phyloP scores from a whole-genome alignment of 2,888 invertebrate species.

The Lamellibrachia satsuma region DNA sequence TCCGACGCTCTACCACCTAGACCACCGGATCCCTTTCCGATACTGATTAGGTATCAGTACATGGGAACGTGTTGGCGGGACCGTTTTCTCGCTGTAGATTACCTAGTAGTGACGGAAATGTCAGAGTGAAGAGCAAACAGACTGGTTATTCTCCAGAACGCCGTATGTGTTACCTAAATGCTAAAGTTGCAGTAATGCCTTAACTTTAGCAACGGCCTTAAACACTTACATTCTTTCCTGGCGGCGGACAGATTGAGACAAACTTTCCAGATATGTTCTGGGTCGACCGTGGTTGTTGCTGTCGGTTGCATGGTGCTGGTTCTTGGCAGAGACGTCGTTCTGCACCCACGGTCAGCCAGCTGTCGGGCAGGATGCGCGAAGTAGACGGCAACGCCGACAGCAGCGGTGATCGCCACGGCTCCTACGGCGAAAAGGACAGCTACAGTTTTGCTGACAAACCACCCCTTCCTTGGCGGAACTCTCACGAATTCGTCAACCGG shows the following conservation, averaged over 20 bases:
- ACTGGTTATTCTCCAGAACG: background rate
- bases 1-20: too few relatives aligned
- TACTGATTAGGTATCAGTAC: too few relatives aligned
- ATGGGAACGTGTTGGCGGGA: too few relatives aligned
- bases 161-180: background rate
- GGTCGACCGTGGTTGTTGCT: background rate
- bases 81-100: too few relatives aligned
- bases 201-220: background rate
- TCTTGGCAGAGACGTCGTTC: background rate
- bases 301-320: background rate
- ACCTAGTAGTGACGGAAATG: too few relatives aligned
- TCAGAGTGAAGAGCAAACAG: background rate
- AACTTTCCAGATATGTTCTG: background rate
- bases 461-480: background rate
- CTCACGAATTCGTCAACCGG: slow-evolving; percentile 4
- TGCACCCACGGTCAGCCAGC: background rate
- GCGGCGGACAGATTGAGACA: background rate
- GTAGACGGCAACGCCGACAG: background rate
- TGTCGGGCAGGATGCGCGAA: background rate
- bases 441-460: background rate
- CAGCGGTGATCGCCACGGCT: background rate
- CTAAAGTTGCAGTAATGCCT: background rate
- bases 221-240: background rate
- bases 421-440: background rate
- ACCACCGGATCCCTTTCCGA: too few relatives aligned